phyloP scores from a whole-genome alignment of 2,888 invertebrate species.

The Spisula solida region DNA sequence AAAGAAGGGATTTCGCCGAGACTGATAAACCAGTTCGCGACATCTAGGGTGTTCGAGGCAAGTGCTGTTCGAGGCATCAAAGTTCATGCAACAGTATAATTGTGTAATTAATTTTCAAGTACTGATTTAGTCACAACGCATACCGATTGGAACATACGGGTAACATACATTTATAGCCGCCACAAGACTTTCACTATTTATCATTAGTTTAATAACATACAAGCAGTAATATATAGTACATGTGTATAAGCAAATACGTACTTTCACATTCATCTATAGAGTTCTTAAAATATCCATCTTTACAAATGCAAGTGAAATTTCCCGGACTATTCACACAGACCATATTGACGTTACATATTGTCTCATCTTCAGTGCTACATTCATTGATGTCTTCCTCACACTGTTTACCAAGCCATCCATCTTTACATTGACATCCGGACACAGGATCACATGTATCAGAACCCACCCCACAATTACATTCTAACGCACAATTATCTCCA shows the following conservation, averaged over 20 bases:
- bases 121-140: too few relatives aligned
- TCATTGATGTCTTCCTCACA: slow-evolving; percentile 66
- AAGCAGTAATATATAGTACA: too few relatives aligned
- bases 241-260: slow-evolving; percentile 27
- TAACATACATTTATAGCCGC: too few relatives aligned
- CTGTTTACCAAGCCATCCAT: slow-evolving; percentile 64
- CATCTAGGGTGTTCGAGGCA: too few relatives aligned
- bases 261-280: slow-evolving; percentile 41
- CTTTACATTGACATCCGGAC: slow-evolving; percentile 62
- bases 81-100: too few relatives aligned
- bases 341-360: slow-evolving; percentile 52
- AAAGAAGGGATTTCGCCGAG: too few relatives aligned
- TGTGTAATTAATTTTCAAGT: too few relatives aligned
- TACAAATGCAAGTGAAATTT: slow-evolving; percentile 57
- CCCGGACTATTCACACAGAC: slow-evolving; percentile 65
- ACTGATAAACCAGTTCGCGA: too few relatives aligned
- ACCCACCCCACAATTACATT: slow-evolving; percentile 67
- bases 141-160: too few relatives aligned
- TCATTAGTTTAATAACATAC: too few relatives aligned
- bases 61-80: too few relatives aligned
- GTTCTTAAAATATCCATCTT: slow-evolving; percentile 57
- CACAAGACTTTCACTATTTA: too few relatives aligned
- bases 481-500: slow-evolving; percentile 62
- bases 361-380: slow-evolving; percentile 51
- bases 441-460: slow-evolving; percentile 52